Conservation (phyloP, 2,113 vertebrate genomes). For the Nycticryphes semicollaris region DNA sequence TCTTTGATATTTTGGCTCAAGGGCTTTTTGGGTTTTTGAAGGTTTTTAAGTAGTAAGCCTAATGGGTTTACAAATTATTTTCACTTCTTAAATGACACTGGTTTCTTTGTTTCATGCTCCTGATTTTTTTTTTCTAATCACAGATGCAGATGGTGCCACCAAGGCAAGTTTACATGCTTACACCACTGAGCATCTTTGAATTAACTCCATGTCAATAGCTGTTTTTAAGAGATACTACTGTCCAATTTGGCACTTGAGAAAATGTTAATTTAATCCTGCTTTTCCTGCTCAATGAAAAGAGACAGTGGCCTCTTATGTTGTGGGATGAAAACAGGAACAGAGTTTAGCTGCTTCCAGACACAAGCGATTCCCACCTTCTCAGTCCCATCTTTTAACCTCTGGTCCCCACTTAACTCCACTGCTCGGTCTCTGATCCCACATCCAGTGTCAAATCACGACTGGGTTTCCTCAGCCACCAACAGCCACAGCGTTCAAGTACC, state of each 20-base stretch:
- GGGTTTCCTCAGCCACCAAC: neutral
- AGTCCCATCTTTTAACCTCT: neutral
- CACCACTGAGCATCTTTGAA: neutral
- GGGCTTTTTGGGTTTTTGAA: neutral
- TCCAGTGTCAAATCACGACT: neutral
- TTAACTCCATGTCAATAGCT: neutral
- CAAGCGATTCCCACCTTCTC: neutral
- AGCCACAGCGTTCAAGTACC: fast-evolving
- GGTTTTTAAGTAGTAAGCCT: neutral
- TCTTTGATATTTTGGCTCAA: neutral
- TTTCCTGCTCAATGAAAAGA: neutral
- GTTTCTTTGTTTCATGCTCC: neutral
- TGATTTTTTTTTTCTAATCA: neutral
- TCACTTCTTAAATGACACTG: neutral
- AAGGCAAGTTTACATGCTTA: neutral
- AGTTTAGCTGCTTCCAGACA: neutral
- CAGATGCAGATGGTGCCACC: neutral
- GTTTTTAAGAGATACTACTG: neutral
- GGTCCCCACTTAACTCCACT: too few species aligned
- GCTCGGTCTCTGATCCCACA: neutral
- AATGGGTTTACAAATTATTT: neutral
- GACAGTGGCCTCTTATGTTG: neutral
- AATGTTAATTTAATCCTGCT: neutral
- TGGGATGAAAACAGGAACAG: neutral
- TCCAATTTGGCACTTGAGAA: neutral